Base-by-base conservation (phyloP, 1,140 invertebrate genomes). In the Monomorium pharaonis region DNA sequence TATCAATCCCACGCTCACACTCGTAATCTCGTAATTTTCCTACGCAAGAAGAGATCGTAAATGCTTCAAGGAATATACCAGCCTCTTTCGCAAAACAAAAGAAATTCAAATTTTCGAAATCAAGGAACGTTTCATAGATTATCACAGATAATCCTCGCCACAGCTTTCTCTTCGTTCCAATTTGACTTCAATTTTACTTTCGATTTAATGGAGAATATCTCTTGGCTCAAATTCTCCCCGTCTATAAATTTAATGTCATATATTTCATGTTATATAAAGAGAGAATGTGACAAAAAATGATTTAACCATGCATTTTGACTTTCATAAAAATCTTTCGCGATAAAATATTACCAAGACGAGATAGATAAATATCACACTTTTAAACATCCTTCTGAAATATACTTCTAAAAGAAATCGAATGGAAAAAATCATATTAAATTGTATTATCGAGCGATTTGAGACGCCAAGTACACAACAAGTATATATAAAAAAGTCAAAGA, bases 31-130 rank as follows among this genome's bases (percentile, higher is more conserved):
- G 18, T n/a, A 54, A n/a, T 1, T 72, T 16, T 33, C 18, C 30
- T 33, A n/a, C 14, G 18, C 12, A 33, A 5, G 14, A 4, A 58
- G 16, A 16, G 5, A 51, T 74, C 27, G 14, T 18, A 16, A 54
- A 37, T 21, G n/a, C 30, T 56, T 56, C 27, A 16, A 56, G 2
- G 54, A 37, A 74, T 21, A 16, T 30, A 74, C 33, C 21, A 37
- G 33, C 42, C 30, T 51, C n/a, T 74, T 56, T 37, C 49, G 27
- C 47, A 21, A 56, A 72, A 72, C 10, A 18, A 65, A 54, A 42
- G 14, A 74, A 58, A 37, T 37, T n/a, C 30, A 56, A 37, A 74
- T 74, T 56, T 54, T 74, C n/a, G 16, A 56, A 74, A 74, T 74
- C n/a, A 37, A 10, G 49, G 16, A 56, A 24, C 18, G n/a, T 6